phyloP scores from a whole-genome alignment of 2,113 vertebrate genomes.

The Rhodinocichla rosea region DNA sequence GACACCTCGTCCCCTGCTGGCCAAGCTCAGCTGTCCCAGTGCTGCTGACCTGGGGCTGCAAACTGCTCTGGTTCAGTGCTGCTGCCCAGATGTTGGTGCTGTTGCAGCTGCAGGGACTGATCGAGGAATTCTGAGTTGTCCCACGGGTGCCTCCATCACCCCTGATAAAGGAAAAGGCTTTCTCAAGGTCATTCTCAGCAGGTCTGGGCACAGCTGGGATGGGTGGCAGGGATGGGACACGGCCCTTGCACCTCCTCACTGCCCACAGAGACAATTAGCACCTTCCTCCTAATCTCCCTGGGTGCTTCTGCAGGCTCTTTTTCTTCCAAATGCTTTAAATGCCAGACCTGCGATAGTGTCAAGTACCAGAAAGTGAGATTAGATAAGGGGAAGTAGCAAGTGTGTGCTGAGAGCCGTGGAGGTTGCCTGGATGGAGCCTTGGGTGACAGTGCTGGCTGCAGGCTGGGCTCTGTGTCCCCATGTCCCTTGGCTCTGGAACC shows the following conservation, averaged over 20 bases:
- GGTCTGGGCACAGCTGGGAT: background rate
- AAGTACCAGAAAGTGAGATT: constrained; percentile 3
- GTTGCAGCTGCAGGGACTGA: rapidly evolving
- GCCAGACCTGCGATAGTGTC: background rate
- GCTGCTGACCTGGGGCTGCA: background rate
- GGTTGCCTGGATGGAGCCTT: background rate
- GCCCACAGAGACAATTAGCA: background rate
- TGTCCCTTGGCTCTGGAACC: background rate
- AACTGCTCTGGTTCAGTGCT: background rate
- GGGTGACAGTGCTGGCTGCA: background rate
- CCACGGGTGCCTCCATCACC: rapidly evolving
- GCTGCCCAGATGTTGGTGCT: background rate
- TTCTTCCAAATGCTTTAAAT: constrained; percentile 28
- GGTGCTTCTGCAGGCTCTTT: background rate
- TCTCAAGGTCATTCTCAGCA: background rate
- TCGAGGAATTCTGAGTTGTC: background rate
- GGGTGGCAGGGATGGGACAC: background rate
- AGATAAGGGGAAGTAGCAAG: constrained; percentile 17
- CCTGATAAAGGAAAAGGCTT: background rate
- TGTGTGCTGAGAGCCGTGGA: background rate
- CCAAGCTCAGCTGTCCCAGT: background rate
- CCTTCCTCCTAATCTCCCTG: background rate
- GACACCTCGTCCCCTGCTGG: rapidly evolving
- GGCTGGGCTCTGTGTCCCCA: rapidly evolving
- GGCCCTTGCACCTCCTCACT: background rate